These are phyloP conservation scores for Mustela lutreola DNA, from an alignment of 2,113 vertebrate species.

Conservation along the genomic window DNA sequence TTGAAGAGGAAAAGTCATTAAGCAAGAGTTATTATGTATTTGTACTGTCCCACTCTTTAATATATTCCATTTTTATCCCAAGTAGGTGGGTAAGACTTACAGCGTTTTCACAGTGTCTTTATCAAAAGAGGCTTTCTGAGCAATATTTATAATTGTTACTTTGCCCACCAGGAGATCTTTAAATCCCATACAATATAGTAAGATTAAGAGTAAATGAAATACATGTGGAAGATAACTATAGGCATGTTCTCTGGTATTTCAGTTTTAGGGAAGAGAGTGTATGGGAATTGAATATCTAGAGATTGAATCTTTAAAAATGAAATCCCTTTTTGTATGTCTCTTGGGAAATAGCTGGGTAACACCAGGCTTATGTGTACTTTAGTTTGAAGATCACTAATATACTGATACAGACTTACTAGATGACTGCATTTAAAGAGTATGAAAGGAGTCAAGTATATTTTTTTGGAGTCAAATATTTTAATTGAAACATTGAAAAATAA, in stretches of 20 bases:
- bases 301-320: neutral
- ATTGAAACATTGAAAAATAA: neutral
- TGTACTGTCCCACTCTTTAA: neutral
- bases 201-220: neutral
- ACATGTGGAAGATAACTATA: neutral
- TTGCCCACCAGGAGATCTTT: neutral
- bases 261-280: neutral
- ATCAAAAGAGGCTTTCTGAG: neutral
- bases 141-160: neutral
- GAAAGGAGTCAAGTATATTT: neutral
- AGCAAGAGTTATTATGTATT: neutral
- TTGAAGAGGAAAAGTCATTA: neutral
- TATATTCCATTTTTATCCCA: neutral
- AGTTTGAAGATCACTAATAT: neutral
- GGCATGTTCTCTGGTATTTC: neutral
- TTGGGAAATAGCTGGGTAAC: neutral
- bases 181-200: neutral
- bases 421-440: neutral
- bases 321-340: neutral
- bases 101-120: neutral
- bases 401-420: neutral
- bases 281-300: neutral
- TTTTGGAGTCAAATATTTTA: neutral
- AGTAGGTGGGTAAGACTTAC: neutral
- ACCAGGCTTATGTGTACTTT: neutral